Evolutionary conservation across 2,888 invertebrate species (phyloP).

Genomic region (Holacanthella duospinosa): DNA sequence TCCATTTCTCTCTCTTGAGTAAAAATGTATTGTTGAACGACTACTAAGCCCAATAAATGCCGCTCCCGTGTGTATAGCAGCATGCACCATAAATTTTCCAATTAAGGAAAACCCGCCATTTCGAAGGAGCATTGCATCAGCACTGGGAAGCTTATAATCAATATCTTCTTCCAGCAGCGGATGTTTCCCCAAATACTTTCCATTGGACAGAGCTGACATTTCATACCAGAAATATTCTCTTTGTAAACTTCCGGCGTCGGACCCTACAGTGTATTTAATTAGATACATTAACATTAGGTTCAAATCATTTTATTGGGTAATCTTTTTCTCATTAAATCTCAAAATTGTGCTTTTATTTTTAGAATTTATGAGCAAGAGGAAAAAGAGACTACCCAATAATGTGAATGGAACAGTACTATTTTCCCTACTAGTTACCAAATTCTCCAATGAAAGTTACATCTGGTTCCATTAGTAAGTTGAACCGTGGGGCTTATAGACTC

Average conservation of each 20-base stretch:
- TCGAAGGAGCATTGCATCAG: not conserved
- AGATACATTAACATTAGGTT: not conserved
- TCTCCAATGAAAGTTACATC: not conserved
- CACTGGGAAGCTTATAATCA: not conserved
- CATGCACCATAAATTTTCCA: slow-evolving; percentile 3
- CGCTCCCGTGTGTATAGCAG: not conserved
- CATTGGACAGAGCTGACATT: not conserved
- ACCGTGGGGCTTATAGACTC: not conserved
- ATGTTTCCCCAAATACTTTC: not conserved
- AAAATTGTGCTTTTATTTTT: too few relatives aligned
- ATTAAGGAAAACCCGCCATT: not conserved
- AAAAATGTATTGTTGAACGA: not conserved
- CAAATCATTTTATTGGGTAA: not conserved
- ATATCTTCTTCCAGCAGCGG: not conserved
- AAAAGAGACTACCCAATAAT: too few relatives aligned
- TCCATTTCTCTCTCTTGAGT: not conserved
- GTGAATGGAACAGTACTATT: too few relatives aligned
- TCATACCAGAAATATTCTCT: not conserved
- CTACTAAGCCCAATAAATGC: not conserved
- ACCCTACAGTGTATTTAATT: not conserved
- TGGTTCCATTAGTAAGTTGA: not conserved
- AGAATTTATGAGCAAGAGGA: too few relatives aligned
- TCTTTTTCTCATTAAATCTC: too few relatives aligned
- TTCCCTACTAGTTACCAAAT: too few relatives aligned
- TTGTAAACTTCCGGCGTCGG: not conserved